Evolutionary conservation across 2,113 vertebrate genomes (phyloP), one percentile per base, ranked within the genome.

Genomic region (Rutilus rutilus): DNA sequence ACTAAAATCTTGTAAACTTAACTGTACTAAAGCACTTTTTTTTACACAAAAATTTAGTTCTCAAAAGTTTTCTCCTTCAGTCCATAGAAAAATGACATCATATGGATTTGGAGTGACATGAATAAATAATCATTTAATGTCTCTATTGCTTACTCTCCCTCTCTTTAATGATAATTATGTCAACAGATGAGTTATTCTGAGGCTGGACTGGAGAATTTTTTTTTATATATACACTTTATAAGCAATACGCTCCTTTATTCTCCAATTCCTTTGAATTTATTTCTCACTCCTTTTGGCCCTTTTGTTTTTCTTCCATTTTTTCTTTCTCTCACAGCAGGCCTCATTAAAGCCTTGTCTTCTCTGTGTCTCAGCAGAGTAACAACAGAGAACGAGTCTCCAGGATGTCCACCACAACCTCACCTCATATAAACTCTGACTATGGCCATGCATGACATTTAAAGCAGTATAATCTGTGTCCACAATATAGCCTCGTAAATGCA

Each of bases 341-440:
- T 42, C 65, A 77, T 81, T 81, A 39, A 82, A 62, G 33, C 50
- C 17, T 60, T 76, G 78, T 65, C 75, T 80, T 85, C 80, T 47
- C 57, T 33, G 57, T 71, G 17, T 79, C 57, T 62, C 50, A 33
- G 52, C 62, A 84, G 47, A 69, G 6, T 7, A 67, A 76, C 57
- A 59, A 21, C 78, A 81, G 50, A 39, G 23, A 76, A 65, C 17
- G 42, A 52, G 84, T 54, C 33, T 79, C 47, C 23, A 86, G 54
- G 33, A 86, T 86, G 39, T 42, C 76, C 42, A 88, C 52, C 50
- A 25, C 62, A 17, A 86, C 50, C 82, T 69, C n/a, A 76, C 78
- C 77, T 87, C 59, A 81, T 36, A 52, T 83, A 77, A 87, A 75
- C 39, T 62, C 59, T 67, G 71, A 69, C 60, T 57, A 64, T 36